Percentiles rank a stretch among this genome's conserved stretches.
These are phyloP conservation scores for Furnarius figulus DNA, from an alignment of 2,113 vertebrate genomes.

Conservation along the genomic window DNA sequence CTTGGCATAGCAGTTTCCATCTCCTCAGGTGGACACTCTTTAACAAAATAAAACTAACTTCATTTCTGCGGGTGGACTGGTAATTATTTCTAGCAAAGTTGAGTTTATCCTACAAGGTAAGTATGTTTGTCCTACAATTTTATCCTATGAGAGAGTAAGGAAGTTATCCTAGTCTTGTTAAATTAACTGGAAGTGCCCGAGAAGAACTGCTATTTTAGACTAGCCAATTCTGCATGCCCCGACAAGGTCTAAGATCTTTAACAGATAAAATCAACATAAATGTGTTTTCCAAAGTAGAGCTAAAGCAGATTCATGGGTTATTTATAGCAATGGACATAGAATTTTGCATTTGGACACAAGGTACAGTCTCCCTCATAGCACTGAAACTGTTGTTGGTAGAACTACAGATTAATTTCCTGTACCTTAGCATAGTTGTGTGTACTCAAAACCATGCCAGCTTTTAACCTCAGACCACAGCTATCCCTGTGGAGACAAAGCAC, in stretches of 20 bases:
- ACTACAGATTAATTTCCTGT: not conserved
- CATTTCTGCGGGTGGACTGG: not conserved
- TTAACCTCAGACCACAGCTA: not conserved
- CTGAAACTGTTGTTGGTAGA: not conserved
- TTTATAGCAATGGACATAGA: not conserved
- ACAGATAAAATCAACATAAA: not conserved
- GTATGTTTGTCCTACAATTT: not conserved
- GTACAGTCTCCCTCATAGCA: not conserved
- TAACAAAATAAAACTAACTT: not conserved
- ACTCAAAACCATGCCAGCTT: not conserved
- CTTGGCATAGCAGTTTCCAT: not conserved
- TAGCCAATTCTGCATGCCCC: not conserved
- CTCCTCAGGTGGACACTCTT: not conserved
- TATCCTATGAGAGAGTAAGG: not conserved
- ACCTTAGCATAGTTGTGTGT: not conserved
- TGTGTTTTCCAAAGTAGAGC: not conserved
- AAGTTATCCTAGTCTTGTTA: not conserved
- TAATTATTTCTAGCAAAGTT: not conserved
- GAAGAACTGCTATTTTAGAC: not conserved
- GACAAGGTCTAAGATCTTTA: not conserved
- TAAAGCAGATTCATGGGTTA: not conserved
- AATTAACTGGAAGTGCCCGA: not conserved
- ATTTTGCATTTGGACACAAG: not conserved
- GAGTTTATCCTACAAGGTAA: not conserved
- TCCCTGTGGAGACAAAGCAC: constrained; percentile 22